These are phyloP conservation scores for Clitarchus hookeri DNA, from an alignment of 2,888 invertebrate species.

Conservation along the genomic window DNA sequence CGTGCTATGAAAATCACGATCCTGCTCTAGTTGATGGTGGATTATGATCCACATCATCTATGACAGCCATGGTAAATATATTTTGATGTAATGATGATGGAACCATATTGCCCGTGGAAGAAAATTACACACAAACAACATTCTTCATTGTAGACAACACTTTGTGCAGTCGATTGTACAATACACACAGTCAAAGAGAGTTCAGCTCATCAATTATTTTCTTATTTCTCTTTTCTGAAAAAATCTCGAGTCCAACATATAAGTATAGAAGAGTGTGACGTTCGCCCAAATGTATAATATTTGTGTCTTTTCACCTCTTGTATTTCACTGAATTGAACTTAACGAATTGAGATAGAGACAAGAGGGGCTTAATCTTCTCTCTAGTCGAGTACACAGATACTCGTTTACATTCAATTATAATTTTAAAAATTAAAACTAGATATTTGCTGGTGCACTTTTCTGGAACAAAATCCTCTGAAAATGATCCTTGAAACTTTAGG, in stretches of 20 bases:
- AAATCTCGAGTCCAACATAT: background rate
- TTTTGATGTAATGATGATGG: constrained; percentile 8
- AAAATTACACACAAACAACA: constrained; percentile 16
- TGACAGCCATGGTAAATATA: constrained; percentile 14
- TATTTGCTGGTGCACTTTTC: constrained; percentile 12
- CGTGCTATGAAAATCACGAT: background rate
- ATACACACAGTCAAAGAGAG: background rate
- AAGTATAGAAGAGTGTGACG: background rate
- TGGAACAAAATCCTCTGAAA: constrained; percentile 15
- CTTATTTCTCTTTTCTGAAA: constrained; percentile 16
- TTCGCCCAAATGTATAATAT: background rate
- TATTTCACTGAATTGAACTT: constrained; percentile 5
- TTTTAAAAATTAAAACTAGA: constrained; percentile 16
- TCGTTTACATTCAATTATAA: constrained; percentile 3
- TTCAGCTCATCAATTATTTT: background rate
- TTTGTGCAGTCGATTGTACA: constrained; percentile 11
- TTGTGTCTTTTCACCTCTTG: constrained; percentile 16
- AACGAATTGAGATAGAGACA: constrained; percentile 18
- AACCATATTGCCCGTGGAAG: background rate
- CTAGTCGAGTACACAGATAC: constrained; percentile 12
- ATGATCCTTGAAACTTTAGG: constrained; percentile 20
- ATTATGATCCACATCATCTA: constrained; percentile 12
- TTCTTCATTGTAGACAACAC: constrained; percentile 17
- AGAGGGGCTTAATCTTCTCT: background rate
- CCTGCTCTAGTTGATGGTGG: background rate